Evolutionary conservation across 2,888 invertebrate species (phyloP), one percentile per base, ranked within the genome.

Genomic region (Bimastos eiseni): DNA sequence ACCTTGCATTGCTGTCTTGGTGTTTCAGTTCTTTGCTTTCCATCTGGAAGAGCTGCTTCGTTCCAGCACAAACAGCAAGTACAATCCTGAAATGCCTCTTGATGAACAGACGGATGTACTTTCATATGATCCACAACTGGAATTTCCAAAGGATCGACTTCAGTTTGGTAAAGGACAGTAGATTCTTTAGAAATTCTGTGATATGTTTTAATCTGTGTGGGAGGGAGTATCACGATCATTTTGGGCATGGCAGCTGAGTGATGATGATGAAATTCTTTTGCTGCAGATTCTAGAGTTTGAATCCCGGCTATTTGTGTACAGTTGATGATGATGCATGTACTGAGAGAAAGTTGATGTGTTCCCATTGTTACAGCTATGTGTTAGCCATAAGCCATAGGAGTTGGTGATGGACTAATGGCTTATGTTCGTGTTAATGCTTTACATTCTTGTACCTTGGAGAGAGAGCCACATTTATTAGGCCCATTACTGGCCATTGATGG

Each of bases 31-130:
- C 24, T n/a, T 21, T 86, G 86, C 86, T 33, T 36, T 86, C 37
- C 86, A 86, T 86, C 86, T 86, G 34, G 86, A 89, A n/a, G 89
- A 89, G 21, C 21, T 89, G 17, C 88, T 90, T 21, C 89, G 38
- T 38, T 88, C 38, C 41, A 83, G 41, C 44, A 49, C 88, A 33
- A 41, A 37, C 24, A 83, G 33, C 41, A 88, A 88, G n/a, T 94
- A 98, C 36, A 98, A 98, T 95, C 98, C 98, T 0, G 97, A 98
- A 4, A 95, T 98, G 89, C 97, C 97, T 0, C 96, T 98, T 1
- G 97, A 98, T 92, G 98, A 98, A 94, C 99, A 99, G 95, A 98
- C 98, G 0, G 98, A 98, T 93, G 95, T 98, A n/a, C 95, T 99
- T 91, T 98, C 98, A 0, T 99, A 99, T 93, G 97, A 98, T 94